Evolutionary conservation across 2,797 vertebrate genomes (phyloP).

Genomic region (Orestias chungarensis): DNA sequence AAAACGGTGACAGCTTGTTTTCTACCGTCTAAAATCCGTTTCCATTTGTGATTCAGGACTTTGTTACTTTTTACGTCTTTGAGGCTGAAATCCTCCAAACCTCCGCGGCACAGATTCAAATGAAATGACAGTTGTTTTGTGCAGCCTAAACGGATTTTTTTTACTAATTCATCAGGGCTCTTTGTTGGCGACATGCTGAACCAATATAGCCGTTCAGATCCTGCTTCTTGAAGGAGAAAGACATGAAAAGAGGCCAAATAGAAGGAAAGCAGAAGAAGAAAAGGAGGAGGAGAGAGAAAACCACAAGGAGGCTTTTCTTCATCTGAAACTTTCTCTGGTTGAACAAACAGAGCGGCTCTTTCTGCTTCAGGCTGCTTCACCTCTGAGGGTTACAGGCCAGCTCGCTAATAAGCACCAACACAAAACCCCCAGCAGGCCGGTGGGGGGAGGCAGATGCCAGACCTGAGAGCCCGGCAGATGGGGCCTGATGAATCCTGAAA

Average conservation of each 20-base stretch:
- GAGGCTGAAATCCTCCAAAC: not conserved
- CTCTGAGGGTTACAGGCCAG: constrained; percentile 71
- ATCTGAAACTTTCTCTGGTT: constrained; percentile 52
- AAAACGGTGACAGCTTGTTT: not conserved
- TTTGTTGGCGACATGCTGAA: constrained; percentile 15
- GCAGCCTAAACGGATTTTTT: constrained; percentile 3
- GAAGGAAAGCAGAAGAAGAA: constrained; percentile 22
- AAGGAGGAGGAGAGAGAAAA: constrained; percentile 33
- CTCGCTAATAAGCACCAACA: constrained; percentile 76
- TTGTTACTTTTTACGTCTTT: not conserved
- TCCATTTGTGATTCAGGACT: not conserved
- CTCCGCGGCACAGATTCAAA: constrained; percentile 1
- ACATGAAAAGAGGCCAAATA: constrained; percentile 25
- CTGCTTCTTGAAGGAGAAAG: constrained; percentile 5
- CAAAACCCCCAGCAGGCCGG: constrained; percentile 73
- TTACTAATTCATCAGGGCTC: constrained; percentile 1
- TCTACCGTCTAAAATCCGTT: not conserved
- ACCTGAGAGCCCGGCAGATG: constrained; percentile 80
- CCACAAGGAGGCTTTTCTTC: constrained; percentile 58
- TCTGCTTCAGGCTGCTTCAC: constrained; percentile 72
- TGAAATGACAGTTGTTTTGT: constrained; percentile 16
- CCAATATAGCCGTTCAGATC: constrained; percentile 27
- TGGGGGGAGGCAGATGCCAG: constrained; percentile 62
- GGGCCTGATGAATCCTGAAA: constrained; percentile 84
- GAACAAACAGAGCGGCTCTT: constrained; percentile 70